phyloP scores from a whole-genome alignment of 2,113 vertebrate genomes.

The Scopus umbretta region DNA sequence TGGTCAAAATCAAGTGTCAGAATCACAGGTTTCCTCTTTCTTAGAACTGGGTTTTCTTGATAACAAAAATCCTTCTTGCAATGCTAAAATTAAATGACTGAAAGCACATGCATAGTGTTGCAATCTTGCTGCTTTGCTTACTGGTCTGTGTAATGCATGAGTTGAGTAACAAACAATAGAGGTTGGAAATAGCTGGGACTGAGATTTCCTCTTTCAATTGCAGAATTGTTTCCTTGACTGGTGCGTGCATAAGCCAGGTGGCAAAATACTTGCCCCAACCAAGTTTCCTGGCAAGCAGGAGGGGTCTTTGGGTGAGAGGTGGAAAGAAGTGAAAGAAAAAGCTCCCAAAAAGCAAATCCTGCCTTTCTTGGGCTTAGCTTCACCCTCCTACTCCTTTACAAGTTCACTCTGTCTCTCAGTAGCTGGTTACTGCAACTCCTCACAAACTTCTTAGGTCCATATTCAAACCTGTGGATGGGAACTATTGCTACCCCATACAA shows the following conservation, averaged over 20 bases:
- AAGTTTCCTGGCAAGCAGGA: slow-evolving; percentile 4
- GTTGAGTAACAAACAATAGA: slow-evolving; percentile 60
- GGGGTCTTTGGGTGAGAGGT: not conserved
- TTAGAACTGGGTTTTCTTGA: slow-evolving; percentile 37
- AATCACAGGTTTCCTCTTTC: slow-evolving; percentile 64
- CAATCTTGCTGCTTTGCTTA: slow-evolving; percentile 43
- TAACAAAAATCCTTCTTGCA: slow-evolving; percentile 22
- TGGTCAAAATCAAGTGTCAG: slow-evolving; percentile 49
- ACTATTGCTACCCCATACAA: not conserved
- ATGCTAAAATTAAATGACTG: slow-evolving; percentile 67
- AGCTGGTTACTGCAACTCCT: not conserved
- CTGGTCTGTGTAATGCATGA: slow-evolving; percentile 34
- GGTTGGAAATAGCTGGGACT: slow-evolving; percentile 42
- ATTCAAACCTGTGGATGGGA: not conserved
- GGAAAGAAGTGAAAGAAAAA: not conserved
- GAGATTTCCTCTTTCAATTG: slow-evolving; percentile 63
- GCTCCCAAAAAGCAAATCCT: not conserved
- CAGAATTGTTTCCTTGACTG: slow-evolving; percentile 60
- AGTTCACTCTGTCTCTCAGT: not conserved
- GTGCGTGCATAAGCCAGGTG: slow-evolving; percentile 50
- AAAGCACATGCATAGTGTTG: slow-evolving; percentile 57
- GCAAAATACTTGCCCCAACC: not conserved
- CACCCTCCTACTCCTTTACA: not conserved
- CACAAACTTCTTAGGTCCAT: not conserved
- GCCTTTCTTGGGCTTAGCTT: not conserved